Evolutionary conservation across 2,797 vertebrate species (phyloP).

Genomic region (Gila robusta): DNA sequence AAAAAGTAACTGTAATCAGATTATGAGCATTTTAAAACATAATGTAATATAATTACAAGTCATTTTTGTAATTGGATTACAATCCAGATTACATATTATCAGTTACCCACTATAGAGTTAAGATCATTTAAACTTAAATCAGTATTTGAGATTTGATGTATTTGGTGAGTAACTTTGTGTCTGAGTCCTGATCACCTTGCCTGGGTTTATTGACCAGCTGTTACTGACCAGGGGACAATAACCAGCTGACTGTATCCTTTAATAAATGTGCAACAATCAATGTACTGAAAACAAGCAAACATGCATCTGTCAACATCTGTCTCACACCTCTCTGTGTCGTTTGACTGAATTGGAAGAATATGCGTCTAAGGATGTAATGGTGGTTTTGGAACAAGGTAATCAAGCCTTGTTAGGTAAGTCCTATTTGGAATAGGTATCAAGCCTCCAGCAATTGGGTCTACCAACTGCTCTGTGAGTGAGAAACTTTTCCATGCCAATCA

Average conservation of each 20-base stretch:
- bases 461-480: not conserved
- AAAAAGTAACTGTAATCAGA: not conserved
- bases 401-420: no score
- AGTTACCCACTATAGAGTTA: not conserved
- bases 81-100: not conserved
- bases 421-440: not conserved
- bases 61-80: not conserved
- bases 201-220: not conserved
- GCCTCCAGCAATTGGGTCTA: not conserved
- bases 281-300: not conserved
- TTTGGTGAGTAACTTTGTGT: not conserved
- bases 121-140: not conserved
- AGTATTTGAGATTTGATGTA: not conserved
- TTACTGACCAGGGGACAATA: not conserved
- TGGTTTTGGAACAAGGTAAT: constrained; percentile 30
- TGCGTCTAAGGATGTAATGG: constrained; percentile 41
- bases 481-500: constrained; percentile 29
- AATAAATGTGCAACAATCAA: not conserved
- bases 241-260: not conserved
- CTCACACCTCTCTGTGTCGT: constrained; percentile 21
- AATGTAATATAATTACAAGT: not conserved
- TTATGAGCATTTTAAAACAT: not conserved
- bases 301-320: not conserved
- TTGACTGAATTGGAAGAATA: constrained; percentile 34
- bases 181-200: not conserved